Evolutionary conservation across 2,888 invertebrate genomes (phyloP), one percentile per base, ranked within the genome.

Genomic region (Limnephilus rhombicus): DNA sequence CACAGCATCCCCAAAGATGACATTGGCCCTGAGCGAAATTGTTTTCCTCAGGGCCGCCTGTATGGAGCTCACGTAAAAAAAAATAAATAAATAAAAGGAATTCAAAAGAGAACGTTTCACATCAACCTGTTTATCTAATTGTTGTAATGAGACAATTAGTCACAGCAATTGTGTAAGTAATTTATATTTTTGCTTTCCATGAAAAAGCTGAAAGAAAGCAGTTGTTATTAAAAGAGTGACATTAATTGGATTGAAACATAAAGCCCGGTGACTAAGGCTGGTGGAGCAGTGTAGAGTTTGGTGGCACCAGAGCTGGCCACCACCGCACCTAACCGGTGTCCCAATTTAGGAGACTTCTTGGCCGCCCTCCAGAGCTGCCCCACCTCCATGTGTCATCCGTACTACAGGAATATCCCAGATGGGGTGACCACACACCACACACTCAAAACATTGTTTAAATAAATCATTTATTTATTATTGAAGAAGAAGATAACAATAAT

Each of bases 271-370:
- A 68, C 68, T 68, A 68, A 68, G 68, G 24, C 68, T 1, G 68
- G 2, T 24, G 24, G 11, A 68, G 24, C n/a, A 24, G 68, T 68
- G n/a, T 68, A 9, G 68, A 24, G 68, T 2, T n/a, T 24, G 68
- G 68, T 68, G n/a, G 24, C 24, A 68, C 24, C 68, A 7, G 68
- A 68, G 68, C 24, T n/a, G 68, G n/a, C n/a, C 24, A 68, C 68
- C 7, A 68, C 18, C 18, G 53, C 4, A 15, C 31, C 18, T 11
- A 11, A 29, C 41, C 41, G 24, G 34, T 37, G 83, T 31, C 34
- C 83, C 83, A 83, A 37, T 83, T 83, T 83, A 83, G 37, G 83
- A 34, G 37, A 83, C 83, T 68, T 83, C 37, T 83, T 83, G 83
- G 83, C 83, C 83, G 18, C 9, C 83, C 83, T 83, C 83, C 83